Percentiles rank a stretch among this genome's conserved stretches.
Evolutionary conservation across 2,888 invertebrate species (phyloP).

Genomic region (Pollenia amentaria): DNA sequence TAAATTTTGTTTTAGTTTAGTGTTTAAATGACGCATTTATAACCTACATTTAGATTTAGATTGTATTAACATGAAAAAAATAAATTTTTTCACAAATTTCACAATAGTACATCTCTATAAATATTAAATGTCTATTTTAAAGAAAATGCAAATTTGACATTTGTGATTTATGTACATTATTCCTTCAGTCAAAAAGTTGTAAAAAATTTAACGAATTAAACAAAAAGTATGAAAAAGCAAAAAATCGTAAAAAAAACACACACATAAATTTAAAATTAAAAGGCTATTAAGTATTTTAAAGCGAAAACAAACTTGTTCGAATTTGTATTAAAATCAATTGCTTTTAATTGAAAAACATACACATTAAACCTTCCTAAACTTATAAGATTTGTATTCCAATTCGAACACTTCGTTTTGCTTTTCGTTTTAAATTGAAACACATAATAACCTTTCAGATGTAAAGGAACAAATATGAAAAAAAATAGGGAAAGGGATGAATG

Average conservation of each 20-base stretch:
- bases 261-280: not conserved
- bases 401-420: too few species aligned
- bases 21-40: constrained; percentile 47
- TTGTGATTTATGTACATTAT: constrained; percentile 69
- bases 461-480: constrained; percentile 11
- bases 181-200: constrained; percentile 62
- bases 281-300: too few species aligned
- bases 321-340: too few species aligned
- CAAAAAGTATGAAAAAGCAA: not conserved
- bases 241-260: not conserved
- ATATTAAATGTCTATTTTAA: constrained; percentile 56
- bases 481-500: constrained; percentile 17
- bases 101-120: constrained; percentile 57
- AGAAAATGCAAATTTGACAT: constrained; percentile 66
- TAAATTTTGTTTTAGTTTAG: constrained; percentile 32
- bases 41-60: constrained; percentile 45
- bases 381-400: too few species aligned
- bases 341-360: constrained; percentile 1
- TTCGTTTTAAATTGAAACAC: not conserved
- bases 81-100: constrained; percentile 62
- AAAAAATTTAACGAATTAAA: constrained; percentile 4
- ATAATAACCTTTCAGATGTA: not conserved
- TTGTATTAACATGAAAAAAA: constrained; percentile 65
- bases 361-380: not conserved
- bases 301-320: too few species aligned